These are phyloP conservation scores for Cantharis flavilabris DNA, from an alignment of 2,888 invertebrate genomes.

Conservation along the genomic window DNA sequence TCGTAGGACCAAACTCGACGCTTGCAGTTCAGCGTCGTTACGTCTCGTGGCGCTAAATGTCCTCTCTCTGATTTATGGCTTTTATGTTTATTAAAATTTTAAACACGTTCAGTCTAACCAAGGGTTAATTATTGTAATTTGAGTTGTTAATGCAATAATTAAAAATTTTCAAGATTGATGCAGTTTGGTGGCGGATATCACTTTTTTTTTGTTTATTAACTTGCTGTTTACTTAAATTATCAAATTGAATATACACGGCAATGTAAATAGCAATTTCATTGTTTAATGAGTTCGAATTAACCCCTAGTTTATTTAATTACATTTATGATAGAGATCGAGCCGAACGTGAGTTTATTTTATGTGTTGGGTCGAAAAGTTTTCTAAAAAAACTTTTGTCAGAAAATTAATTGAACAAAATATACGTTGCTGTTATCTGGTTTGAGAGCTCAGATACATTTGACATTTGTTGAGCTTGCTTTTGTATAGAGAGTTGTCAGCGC, in stretches of 20 bases:
- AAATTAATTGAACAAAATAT: slow-evolving; percentile 35
- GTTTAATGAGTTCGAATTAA: not conserved
- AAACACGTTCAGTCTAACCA: not conserved
- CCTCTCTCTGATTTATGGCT: slow-evolving; percentile 14
- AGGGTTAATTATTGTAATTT: not conserved
- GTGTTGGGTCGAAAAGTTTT: not conserved
- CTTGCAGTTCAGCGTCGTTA: slow-evolving; percentile 33
- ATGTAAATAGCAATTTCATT: not conserved
- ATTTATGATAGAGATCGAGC: not conserved
- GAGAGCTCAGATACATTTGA: slow-evolving; percentile 28
- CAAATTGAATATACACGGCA: not conserved
- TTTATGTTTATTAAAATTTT: slow-evolving; percentile 14
- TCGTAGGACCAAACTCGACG: slow-evolving; percentile 10
- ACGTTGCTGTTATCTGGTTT: slow-evolving; percentile 25
- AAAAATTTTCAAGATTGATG: not conserved
- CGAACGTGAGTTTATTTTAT: not conserved
- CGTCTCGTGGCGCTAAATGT: slow-evolving; percentile 31
- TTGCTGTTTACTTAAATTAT: not conserved
- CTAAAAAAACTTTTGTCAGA: slow-evolving; percentile 32
- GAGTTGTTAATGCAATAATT: not conserved
- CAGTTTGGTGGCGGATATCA: not conserved
- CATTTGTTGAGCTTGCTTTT: slow-evolving; percentile 28
- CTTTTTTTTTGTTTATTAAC: not conserved
- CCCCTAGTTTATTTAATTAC: not conserved
- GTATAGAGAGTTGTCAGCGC: slow-evolving; percentile 26